A percentile compares a stretch with the other conserved stretches of the same genome.
These are phyloP conservation scores for Anthopleura xanthogrammica DNA, from an alignment of 92 coral and sea anemone species.

Conservation along the genomic window DNA sequence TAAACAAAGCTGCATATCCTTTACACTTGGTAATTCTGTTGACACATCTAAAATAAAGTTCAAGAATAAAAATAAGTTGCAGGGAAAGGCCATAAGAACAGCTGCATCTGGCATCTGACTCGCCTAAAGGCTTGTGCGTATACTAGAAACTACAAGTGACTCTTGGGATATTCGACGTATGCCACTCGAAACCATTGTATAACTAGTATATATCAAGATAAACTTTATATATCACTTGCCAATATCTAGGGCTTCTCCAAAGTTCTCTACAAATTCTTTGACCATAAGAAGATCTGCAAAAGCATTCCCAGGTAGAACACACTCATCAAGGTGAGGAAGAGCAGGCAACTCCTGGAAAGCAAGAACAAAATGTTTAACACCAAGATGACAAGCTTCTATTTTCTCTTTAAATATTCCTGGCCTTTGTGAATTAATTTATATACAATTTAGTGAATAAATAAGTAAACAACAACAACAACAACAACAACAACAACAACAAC, in stretches of 20 bases:
- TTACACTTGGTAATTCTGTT: slow-evolving; percentile 75
- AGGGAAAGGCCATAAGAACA: too few relatives aligned
- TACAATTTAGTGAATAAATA: too few relatives aligned
- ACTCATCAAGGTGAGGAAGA: slow-evolving; percentile 61
- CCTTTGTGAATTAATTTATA: too few relatives aligned
- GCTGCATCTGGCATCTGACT: too few relatives aligned
- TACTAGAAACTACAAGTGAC: too few relatives aligned
- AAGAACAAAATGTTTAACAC: background rate
- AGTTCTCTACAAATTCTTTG: slow-evolving; percentile 91
- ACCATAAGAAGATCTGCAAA: slow-evolving; percentile 97
- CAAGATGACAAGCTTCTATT: background rate
- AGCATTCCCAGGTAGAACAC: slow-evolving; percentile 78
- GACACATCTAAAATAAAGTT: slow-evolving; percentile 53
- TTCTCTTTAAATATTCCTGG: too few relatives aligned
- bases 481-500: too few relatives aligned
- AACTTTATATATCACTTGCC: slow-evolving; percentile 48
- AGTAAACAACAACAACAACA: background rate
- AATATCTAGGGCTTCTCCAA: slow-evolving; percentile 90
- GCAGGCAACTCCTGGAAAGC: slow-evolving; percentile 68
- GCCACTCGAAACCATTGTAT: too few relatives aligned
- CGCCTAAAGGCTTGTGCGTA: too few relatives aligned
- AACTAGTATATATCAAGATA: background rate
- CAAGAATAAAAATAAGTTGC: too few relatives aligned
- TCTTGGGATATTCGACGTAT: too few relatives aligned
- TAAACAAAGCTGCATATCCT: slow-evolving; percentile 92